Conservation (phyloP, 2,888 invertebrate genomes). For the Aspidiotus destructor region DNA sequence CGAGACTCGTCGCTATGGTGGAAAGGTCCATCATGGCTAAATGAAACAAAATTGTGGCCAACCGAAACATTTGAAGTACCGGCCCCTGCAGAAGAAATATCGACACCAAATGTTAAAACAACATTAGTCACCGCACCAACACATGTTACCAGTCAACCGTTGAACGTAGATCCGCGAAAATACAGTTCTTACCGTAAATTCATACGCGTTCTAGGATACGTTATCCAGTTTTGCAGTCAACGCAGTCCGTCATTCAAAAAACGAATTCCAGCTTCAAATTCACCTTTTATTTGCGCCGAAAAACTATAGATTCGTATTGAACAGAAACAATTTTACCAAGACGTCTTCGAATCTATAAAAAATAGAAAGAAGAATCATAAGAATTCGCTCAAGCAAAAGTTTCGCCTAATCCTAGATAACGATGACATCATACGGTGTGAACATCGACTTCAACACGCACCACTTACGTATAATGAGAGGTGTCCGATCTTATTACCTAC, state of each 20-base stretch:
- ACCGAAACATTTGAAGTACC: background rate
- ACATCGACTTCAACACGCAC: constrained; percentile 1
- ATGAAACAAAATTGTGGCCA: background rate
- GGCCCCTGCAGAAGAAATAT: background rate
- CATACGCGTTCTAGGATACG: background rate
- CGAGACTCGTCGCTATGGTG: background rate
- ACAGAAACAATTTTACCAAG: background rate
- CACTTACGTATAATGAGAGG: background rate
- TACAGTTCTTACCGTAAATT: background rate
- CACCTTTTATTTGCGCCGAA: background rate
- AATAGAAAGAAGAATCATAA: background rate
- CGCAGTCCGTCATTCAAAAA: background rate
- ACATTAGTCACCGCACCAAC: background rate
- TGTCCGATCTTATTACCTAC: background rate
- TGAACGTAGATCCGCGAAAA: background rate
- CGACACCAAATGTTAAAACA: background rate
- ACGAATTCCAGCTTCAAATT: background rate
- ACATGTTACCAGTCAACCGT: background rate
- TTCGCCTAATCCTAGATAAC: background rate
- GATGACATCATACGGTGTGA: background rate
- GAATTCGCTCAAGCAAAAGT: background rate
- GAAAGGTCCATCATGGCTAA: background rate
- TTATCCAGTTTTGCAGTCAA: background rate
- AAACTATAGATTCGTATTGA: background rate
- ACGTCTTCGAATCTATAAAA: background rate